A percentile compares a stretch with the other conserved stretches of the same genome.
These are phyloP conservation scores for Psix sp. DNA, from an alignment of 1,140 invertebrate genomes.

Conservation along the genomic window DNA sequence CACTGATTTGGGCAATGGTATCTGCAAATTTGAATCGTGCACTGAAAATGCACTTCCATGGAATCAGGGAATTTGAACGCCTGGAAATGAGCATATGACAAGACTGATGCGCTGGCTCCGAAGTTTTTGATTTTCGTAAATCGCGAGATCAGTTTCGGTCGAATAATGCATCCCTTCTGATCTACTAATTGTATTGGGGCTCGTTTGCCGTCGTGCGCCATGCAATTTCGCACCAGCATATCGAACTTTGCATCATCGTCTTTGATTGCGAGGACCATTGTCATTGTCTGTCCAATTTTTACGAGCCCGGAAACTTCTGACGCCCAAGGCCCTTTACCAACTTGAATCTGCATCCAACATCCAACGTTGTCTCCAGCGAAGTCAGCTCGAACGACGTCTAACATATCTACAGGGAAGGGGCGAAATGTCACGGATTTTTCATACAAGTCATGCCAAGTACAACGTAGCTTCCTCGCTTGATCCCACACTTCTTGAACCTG, in stretches of 20 bases:
- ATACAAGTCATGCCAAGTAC: constrained; percentile 97
- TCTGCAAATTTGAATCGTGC: constrained; percentile 95
- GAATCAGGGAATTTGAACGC: constrained; percentile 97
- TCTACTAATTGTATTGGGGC: constrained; percentile 96
- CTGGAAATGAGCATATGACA: constrained; percentile 95
- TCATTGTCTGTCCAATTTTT: constrained; percentile 97
- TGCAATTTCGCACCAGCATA: constrained; percentile 95
- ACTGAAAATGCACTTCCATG: constrained; percentile 97
- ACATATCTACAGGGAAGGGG: constrained; percentile 96
- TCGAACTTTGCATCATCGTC: constrained; percentile 97
- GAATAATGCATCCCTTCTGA: constrained; percentile 92
- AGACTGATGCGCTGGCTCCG: constrained; percentile 91
- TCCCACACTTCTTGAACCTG: constrained; percentile 98
- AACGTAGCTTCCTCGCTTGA: constrained; percentile 92
- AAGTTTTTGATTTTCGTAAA: constrained; percentile 98
- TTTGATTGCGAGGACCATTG: constrained; percentile 96
- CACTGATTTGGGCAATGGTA: constrained; percentile 95
- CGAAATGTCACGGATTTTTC: constrained; percentile 96
- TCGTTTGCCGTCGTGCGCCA: constrained; percentile 95
- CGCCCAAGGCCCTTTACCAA: constrained; percentile 96
- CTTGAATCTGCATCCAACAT: constrained; percentile 96
- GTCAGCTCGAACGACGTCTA: constrained; percentile 94
- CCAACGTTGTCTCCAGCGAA: constrained; percentile 97
- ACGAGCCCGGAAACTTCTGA: constrained; percentile 95
- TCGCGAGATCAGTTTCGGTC: constrained; percentile 94